Evolutionary conservation across 2,888 invertebrate species (phyloP).

Genomic region (Netelia melanura): DNA sequence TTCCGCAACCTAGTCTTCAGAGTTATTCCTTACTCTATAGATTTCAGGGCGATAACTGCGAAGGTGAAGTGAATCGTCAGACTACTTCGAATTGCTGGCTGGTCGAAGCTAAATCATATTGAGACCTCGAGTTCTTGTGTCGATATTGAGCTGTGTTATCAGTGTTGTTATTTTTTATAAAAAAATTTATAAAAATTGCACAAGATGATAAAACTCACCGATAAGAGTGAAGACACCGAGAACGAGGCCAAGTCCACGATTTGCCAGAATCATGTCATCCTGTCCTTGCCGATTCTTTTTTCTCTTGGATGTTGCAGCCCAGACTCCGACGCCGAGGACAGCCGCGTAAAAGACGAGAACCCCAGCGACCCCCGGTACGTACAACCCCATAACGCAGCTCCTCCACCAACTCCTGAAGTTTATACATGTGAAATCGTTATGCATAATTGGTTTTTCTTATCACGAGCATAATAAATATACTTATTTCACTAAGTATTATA

Average conservation of each 20-base stretch:
- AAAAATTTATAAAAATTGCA: neutral
- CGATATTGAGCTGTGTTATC: no score
- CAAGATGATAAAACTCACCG: conserved; percentile 84
- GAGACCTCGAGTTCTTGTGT: no score
- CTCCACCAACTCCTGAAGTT: conserved; percentile 53
- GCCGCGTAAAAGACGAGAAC: conserved; percentile 89
- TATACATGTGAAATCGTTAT: conserved; percentile 34
- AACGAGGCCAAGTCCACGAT: conserved; percentile 88
- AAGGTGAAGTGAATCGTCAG: no score
- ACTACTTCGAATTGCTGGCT: no score
- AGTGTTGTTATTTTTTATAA: neutral
- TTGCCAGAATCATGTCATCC: conserved; percentile 90
- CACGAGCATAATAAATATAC: conserved; percentile 27
- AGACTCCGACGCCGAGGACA: conserved; percentile 89
- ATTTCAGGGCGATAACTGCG: no score
- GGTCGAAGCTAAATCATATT: no score
- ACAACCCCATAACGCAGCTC: conserved; percentile 82
- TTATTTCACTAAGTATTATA: conserved; percentile 2
- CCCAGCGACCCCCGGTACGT: conserved; percentile 88
- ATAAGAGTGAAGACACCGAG: conserved; percentile 91
- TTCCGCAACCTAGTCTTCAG: no score
- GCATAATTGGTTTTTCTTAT: conserved; percentile 13
- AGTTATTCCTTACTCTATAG: no score
- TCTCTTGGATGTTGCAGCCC: conserved; percentile 83
- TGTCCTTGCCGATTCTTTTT: conserved; percentile 86